A percentile compares a stretch with the other conserved stretches of the same genome.
phyloP scores from a whole-genome alignment of 2,888 invertebrate species.

The Aelia acuminata region DNA sequence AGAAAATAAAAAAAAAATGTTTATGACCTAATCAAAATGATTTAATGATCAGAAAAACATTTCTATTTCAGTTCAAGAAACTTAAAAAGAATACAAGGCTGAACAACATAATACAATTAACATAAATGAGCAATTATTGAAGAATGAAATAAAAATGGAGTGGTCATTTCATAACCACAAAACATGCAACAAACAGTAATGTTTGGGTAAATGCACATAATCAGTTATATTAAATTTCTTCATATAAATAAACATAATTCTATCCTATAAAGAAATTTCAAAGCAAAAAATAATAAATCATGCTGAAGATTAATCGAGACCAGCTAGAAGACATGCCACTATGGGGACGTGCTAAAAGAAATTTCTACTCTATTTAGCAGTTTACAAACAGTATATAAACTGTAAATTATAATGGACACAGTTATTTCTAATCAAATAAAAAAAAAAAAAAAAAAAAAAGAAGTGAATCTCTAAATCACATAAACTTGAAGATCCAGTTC shows the following conservation, averaged over 20 bases:
- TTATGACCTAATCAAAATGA: not conserved
- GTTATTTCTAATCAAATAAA: no score
- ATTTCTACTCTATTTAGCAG: not conserved
- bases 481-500: no score
- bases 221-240: not conserved
- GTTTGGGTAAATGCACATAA: not conserved
- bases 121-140: not conserved
- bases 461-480: no score
- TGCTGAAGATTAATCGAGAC: not conserved
- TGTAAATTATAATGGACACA: no score
- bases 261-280: not conserved
- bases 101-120: not conserved
- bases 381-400: no score
- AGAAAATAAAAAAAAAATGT: not conserved
- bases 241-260: not conserved
- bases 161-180: not conserved
- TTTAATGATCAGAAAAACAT: not conserved
- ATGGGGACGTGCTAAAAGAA: not conserved
- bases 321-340: not conserved
- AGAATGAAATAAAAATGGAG: not conserved
- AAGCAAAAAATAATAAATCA: not conserved
- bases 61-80: not conserved
- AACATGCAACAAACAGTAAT: not conserved
- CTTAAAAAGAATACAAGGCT: not conserved
- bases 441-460: no score